Conservation (phyloP, 2,113 vertebrate genomes). For the Myotis davidii region DNA sequence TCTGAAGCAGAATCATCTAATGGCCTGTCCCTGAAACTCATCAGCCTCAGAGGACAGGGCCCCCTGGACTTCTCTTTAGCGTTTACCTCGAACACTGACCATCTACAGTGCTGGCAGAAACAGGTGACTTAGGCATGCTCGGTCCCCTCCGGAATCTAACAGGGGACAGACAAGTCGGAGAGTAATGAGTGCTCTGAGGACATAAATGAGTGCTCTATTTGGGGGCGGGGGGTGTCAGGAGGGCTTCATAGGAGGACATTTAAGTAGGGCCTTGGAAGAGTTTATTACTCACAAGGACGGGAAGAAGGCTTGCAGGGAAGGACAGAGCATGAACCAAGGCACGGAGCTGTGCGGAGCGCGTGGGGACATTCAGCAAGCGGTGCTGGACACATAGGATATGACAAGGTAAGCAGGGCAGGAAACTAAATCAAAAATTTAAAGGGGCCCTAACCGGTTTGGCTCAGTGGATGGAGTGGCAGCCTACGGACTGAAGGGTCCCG, state of each 20-base stretch:
- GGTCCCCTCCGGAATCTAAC: constrained; percentile 70
- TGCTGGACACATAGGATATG: not conserved
- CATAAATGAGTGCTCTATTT: not conserved
- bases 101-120: constrained; percentile 69
- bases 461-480: too few species aligned
- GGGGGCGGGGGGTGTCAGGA: not conserved
- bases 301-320: not conserved
- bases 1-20: not conserved
- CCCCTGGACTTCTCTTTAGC: constrained; percentile 47
- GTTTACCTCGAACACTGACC: constrained; percentile 65
- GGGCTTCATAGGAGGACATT: not conserved
- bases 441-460: not conserved
- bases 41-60: not conserved
- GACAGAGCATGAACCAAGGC: not conserved
- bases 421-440: not conserved
- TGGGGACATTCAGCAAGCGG: not conserved
- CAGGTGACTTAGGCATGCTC: constrained; percentile 62
- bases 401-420: not conserved
- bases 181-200: constrained; percentile 44
- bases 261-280: not conserved
- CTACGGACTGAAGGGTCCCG: too few species aligned
- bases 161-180: constrained; percentile 67
- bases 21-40: constrained; percentile 7
- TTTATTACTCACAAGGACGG: not conserved
- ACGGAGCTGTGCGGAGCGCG: not conserved